Evolutionary conservation across 2,113 vertebrate species (phyloP), one percentile per base, ranked within the genome.

Genomic region (Isurus oxyrinchus): DNA sequence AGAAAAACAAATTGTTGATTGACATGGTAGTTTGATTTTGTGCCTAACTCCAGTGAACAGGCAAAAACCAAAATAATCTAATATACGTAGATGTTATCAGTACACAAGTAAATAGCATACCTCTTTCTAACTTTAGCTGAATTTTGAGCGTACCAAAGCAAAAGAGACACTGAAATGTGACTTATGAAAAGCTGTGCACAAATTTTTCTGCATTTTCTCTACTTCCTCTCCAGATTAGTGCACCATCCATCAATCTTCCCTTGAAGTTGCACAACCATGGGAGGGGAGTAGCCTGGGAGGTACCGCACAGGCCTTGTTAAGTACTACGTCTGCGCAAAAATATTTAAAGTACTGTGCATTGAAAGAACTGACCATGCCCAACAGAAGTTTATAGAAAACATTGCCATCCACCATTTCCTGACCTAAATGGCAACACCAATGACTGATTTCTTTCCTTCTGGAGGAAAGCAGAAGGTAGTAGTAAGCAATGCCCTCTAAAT

Each of bases 1-100:
- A 97, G 96, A 97, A 97, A 87, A 23, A 95, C 79, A 97, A 55
- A 76, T 96, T 16, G 84, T 96, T 61, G 53, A 72, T 55, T 59
- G 49, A 57, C 40, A n/a, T 57, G 14, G 59, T n/a, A 63, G 61
- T 27, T 95, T 67, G 40, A 27, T 69, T 4, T 23, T 57, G 53
- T 35, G 55, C 2, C 31, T 35, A 57, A 27, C 3, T 55, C 49
- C 53, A 61, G 7, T 53, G 49, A 87, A 53, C 86, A 90, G 55
- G 35, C 16, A 84, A 84, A 44, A 44, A 44, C n/a, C 40, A 44
- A 84, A 76, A 76, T 35, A 76, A 35, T 35, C 27, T 76, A 35
- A 19, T 84, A 35, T 23, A 0, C 1, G 44, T 49, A 49, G 44
- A n/a, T 94, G 14, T 2, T 66, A 63, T 44, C 21, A 40, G 19